Evolutionary conservation across 2,888 invertebrate genomes (phyloP), one percentile per base, ranked within the genome.

Genomic region (Tortrix viridana): DNA sequence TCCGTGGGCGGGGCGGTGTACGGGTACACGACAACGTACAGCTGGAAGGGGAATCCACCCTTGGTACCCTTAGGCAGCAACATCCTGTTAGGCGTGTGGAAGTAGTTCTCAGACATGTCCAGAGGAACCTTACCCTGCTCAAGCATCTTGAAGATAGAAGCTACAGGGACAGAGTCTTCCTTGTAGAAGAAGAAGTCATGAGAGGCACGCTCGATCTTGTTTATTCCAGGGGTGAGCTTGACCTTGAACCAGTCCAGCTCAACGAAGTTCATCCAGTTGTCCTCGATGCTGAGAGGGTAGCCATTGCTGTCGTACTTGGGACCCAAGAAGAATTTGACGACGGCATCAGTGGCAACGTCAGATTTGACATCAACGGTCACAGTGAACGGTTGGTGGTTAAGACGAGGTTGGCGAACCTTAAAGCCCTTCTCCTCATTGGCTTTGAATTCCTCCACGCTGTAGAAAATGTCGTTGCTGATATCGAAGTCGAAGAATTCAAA

Each of bases 41-140:
- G 74, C 71, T 94, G 94, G 89, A 94, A 94, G 57, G 93, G 93
- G 84, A 93, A 93, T 56, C 97, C 96, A 67, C 93, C 93, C 37
- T 85, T 86, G 70, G 92, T 94, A 77, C 97, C 97, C 77, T 93
- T 95, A 38, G 97, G 96, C 64, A 97, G 82, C 76, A 96, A 85
- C 54, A 96, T 86, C 69, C 95, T 94, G 66, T 94, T 92, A 4
- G 96, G 96, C 86, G 94, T 93, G 55, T 93, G 93, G 67, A 93
- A 94, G 71, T 94, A 91, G 47, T 89, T 84, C 67, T 92, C 89
- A 60, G 88, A 88, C 81, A 92, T 91, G 69, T 94, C 92, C 70
- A 88, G 71, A 19, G 93, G 93, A 74, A 94, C 90, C 67, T 85
- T 73, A 52, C 81, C 80, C 69, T 94, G 93, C 18, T 89, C 82